Evolutionary conservation across 2,797 vertebrate genomes (phyloP), one percentile per base, ranked within the genome.

Genomic region (Crenichthys baileyi): DNA sequence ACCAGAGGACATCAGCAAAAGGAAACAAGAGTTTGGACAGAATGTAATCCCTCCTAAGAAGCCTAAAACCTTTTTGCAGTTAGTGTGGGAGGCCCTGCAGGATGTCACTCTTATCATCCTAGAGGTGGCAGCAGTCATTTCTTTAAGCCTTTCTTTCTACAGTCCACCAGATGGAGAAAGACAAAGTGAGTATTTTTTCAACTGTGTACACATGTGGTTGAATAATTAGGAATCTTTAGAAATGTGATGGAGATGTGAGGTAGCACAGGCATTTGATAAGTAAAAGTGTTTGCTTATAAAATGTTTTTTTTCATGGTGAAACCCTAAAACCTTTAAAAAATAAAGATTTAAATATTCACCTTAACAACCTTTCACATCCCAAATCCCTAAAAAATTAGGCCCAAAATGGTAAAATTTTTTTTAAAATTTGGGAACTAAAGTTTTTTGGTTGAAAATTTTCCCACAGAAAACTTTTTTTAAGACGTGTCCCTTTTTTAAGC

Each of bases 41-140:
- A 99, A 99, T 93, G 93, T 97, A 91, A 99, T 99, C 95, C 98
- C 98, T 96, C 98, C 98, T 77, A 99, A 99, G 95, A 99, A 98
- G 97, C 96, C 98, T 95, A 99, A 99, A 97, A 99, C 98, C 86
- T 99, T 99, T 96, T 88, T 99, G 92, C 97, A 98, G 93, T 97
- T 99, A 88, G 97, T 99, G 82, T 99, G 98, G 97, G 98, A 99
- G 94, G 98, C 98, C 0, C 96, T 99, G 90, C 98, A 99, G 94
- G 98, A 99, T 8, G 96, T 98, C 89, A 99, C 98, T 0, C 96
- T 99, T 77, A 99, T 99, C 89, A 99, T 99, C 93, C 95, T 99
- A 93, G 97, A 98, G 94, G 96, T 99, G 63, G 98, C 98, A 77
- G 98, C 98, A 95, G 95, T 99, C 92, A 97, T 99, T 93, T 99